Percentiles rank a stretch among this genome's conserved stretches.
Conservation (phyloP, 2,797 vertebrate genomes). For the Hipposideros larvatus region DNA sequence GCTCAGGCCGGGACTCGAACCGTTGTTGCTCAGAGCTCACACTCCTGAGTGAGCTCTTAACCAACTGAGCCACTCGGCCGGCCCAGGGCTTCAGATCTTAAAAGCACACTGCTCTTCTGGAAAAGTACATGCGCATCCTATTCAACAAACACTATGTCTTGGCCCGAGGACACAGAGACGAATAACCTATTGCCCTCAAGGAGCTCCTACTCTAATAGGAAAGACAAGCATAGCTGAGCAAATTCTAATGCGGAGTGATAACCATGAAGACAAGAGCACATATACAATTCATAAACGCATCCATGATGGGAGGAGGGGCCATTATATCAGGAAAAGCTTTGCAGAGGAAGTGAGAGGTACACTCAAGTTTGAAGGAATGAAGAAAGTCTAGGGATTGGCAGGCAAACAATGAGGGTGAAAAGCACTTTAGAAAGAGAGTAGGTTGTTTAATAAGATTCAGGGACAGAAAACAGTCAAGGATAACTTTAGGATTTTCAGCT, state of each 20-base stretch:
- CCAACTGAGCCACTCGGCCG: too few species aligned
- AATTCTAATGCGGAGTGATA: background rate
- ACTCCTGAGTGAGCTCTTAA: too few species aligned
- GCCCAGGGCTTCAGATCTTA: background rate
- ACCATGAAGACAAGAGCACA: background rate
- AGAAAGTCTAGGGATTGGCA: background rate
- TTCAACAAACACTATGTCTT: slow-evolving; percentile 7
- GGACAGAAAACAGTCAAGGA: background rate
- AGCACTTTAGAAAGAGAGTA: background rate
- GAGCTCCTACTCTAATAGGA: background rate
- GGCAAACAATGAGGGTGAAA: background rate
- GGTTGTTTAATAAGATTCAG: background rate
- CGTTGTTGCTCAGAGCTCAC: too few species aligned
- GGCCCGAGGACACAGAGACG: background rate
- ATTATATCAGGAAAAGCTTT: background rate
- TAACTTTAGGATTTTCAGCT: background rate
- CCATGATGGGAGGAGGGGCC: background rate
- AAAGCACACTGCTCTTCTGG: background rate
- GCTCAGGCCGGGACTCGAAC: too few species aligned
- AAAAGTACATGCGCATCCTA: background rate
- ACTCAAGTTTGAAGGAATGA: background rate
- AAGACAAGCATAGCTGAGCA: background rate
- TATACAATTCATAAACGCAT: background rate
- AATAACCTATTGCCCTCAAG: background rate
- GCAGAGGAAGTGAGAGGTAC: background rate